phyloP scores from a whole-genome alignment of 2,888 invertebrate species.

The Pammene aurita region DNA sequence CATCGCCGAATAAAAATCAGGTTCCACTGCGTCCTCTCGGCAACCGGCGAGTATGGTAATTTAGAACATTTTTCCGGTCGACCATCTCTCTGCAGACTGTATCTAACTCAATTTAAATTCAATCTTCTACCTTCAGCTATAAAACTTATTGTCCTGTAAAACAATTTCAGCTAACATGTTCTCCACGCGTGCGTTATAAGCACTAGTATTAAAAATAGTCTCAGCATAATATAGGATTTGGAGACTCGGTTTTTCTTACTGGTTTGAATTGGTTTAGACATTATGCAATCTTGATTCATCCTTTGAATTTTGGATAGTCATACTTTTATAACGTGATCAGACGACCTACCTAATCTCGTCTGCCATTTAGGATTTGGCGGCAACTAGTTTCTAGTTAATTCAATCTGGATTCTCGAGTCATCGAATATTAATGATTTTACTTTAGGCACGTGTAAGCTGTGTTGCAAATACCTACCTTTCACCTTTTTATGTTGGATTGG shows the following conservation, averaged over 20 bases:
- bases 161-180: not conserved
- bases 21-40: slow-evolving; percentile 21
- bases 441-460: too few species aligned
- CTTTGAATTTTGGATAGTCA: too few species aligned
- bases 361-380: too few species aligned
- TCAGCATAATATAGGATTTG: not conserved
- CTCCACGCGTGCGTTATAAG: slow-evolving; percentile 6
- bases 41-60: slow-evolving; percentile 32
- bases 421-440: too few species aligned
- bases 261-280: not conserved
- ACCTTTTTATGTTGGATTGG: too few species aligned
- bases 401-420: too few species aligned
- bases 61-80: slow-evolving; percentile 20
- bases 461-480: too few species aligned
- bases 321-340: too few species aligned
- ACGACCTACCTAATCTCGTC: too few species aligned
- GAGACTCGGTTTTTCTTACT: not conserved
- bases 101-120: slow-evolving; percentile 2
- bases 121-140: not conserved
- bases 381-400: too few species aligned
- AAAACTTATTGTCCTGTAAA: not conserved
- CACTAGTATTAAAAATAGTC: not conserved
- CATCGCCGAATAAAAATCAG: slow-evolving; percentile 14
- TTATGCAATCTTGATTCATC: too few species aligned
- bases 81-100: slow-evolving; percentile 2